phyloP scores from a whole-genome alignment of 2,888 invertebrate genomes.

The Volucella inflata region DNA sequence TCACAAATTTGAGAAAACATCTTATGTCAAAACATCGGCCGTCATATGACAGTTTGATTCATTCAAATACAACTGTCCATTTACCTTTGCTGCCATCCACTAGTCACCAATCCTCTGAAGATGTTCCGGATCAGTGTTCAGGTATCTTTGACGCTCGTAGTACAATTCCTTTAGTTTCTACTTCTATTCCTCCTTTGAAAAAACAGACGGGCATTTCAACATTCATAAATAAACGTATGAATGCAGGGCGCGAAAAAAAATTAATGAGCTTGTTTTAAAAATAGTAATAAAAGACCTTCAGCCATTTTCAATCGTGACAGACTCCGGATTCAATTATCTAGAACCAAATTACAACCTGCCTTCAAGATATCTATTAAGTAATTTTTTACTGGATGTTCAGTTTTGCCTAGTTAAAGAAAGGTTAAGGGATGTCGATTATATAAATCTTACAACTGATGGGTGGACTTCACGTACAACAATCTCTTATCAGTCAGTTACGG shows the following conservation, averaged over 20 bases:
- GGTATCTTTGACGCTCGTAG: background rate
- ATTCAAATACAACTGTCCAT: background rate
- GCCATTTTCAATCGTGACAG: conserved; percentile 23
- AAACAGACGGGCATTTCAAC: conserved; percentile 31
- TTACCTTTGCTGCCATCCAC: conserved; percentile 6
- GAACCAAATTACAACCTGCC: conserved; percentile 14
- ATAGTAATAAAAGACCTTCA: conserved; percentile 26
- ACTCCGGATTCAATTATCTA: conserved; percentile 21
- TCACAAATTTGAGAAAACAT: conserved; percentile 43
- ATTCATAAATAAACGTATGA: conserved; percentile 11
- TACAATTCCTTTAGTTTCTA: too few relatives aligned
- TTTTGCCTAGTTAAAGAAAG: conserved; percentile 7
- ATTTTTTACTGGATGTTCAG: conserved; percentile 7
- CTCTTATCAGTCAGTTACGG: background rate
- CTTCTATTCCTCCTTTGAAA: conserved; percentile 2
- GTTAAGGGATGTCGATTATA: conserved; percentile 11
- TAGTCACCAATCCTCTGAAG: conserved; percentile 1
- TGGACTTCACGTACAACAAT: conserved; percentile 36
- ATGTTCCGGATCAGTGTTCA: conserved; percentile 11
- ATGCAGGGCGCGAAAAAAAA: conserved; percentile 26
- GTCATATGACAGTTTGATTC: conserved; percentile 5
- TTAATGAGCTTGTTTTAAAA: conserved; percentile 27
- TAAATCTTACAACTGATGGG: conserved; percentile 28
- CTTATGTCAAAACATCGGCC: conserved; percentile 17
- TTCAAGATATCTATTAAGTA: background rate